Percentiles rank a stretch among this genome's conserved stretches.
phyloP scores from a whole-genome alignment of 2,888 invertebrate genomes.

The Chrysolina americana region DNA sequence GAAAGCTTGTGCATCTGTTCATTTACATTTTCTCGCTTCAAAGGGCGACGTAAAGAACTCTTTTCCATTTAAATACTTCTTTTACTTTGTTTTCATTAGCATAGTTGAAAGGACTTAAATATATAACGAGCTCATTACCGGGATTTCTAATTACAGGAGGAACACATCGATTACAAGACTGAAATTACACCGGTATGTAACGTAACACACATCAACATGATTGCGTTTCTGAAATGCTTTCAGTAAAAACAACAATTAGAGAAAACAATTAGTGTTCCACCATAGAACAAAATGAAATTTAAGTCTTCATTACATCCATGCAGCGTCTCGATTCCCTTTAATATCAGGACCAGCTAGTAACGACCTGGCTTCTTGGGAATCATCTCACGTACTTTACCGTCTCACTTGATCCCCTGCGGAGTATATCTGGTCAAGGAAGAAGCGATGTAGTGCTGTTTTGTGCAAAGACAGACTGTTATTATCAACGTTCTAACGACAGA shows the following conservation, averaged over 20 bases:
- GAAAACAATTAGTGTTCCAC: slow-evolving; percentile 14
- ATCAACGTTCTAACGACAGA: slow-evolving; percentile 8
- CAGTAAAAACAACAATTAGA: slow-evolving; percentile 24
- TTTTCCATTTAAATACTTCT: slow-evolving; percentile 39
- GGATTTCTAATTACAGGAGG: slow-evolving; percentile 32
- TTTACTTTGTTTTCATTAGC: slow-evolving; percentile 31
- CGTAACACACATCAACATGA: slow-evolving; percentile 28
- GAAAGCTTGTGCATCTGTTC: slow-evolving; percentile 34
- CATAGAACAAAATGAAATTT: slow-evolving; percentile 16
- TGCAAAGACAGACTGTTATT: slow-evolving; percentile 58
- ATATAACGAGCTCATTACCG: slow-evolving; percentile 41
- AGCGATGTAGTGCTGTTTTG: slow-evolving; percentile 49
- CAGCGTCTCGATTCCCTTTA: slow-evolving; percentile 33
- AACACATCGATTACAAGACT: slow-evolving; percentile 14
- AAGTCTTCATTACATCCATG: slow-evolving; percentile 20
- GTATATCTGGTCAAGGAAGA: slow-evolving; percentile 49
- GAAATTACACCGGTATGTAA: slow-evolving; percentile 23
- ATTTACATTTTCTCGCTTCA: slow-evolving; percentile 37
- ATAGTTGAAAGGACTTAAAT: slow-evolving; percentile 35
- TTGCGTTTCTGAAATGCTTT: slow-evolving; percentile 16
- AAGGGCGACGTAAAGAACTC: slow-evolving; percentile 37
- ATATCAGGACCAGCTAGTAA: slow-evolving; percentile 36
- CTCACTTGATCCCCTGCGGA: slow-evolving; percentile 47
- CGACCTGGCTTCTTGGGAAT: slow-evolving; percentile 36
- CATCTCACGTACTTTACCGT: slow-evolving; percentile 43